Evolutionary conservation across 2,113 vertebrate species (phyloP).

Genomic region (Anarhynchus alexandrinus): DNA sequence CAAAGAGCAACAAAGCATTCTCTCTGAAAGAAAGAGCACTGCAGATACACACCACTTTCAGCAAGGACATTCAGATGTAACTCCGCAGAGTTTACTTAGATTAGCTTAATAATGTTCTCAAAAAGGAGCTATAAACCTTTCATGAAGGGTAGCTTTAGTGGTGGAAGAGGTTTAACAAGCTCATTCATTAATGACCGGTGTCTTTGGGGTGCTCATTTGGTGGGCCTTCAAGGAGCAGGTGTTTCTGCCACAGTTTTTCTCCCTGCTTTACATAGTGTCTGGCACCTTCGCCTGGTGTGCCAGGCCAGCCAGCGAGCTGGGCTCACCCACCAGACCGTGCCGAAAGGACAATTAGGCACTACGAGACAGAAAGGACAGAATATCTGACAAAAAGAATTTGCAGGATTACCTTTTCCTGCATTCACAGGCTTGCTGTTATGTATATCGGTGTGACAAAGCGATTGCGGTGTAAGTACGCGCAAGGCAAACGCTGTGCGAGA

Average conservation of each 20-base stretch:
- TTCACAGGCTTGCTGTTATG: not conserved
- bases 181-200: not conserved
- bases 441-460: not conserved
- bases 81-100: not conserved
- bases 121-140: slow-evolving; percentile 23
- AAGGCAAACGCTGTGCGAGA: fast-evolving
- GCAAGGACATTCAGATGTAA: slow-evolving; percentile 15
- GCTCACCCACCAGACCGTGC: not conserved
- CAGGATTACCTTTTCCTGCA: not conserved
- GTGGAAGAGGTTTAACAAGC: slow-evolving; percentile 19
- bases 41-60: slow-evolving; percentile 24
- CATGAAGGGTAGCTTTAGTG: not conserved
- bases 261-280: not conserved
- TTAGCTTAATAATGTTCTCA: slow-evolving; percentile 35
- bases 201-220: not conserved
- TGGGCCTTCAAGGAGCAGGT: slow-evolving; percentile 35
- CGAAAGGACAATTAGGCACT: not conserved
- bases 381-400: not conserved
- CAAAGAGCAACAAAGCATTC: slow-evolving; percentile 30
- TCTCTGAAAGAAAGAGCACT: slow-evolving; percentile 9
- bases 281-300: not conserved
- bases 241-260: not conserved
- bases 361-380: not conserved
- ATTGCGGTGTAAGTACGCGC: fast-evolving
- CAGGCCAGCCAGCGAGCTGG: not conserved